Percentiles rank a stretch among this genome's conserved stretches.
phyloP scores from a whole-genome alignment of 2,113 vertebrate species.

The Odocoileus hemionus region DNA sequence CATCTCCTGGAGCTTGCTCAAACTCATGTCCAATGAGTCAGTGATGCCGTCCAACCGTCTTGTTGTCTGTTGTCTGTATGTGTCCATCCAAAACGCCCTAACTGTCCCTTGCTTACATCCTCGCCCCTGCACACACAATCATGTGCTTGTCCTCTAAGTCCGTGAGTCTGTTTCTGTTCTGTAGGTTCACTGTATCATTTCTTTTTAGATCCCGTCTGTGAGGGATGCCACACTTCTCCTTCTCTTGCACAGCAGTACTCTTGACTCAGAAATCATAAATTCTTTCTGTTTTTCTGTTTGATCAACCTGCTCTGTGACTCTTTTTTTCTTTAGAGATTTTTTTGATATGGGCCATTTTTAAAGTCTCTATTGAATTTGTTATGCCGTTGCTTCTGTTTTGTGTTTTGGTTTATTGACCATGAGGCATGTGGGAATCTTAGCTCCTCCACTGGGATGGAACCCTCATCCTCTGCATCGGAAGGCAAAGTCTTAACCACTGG shows the following conservation, averaged over 20 bases:
- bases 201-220: no score
- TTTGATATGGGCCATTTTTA: background rate
- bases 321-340: background rate
- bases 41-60: background rate
- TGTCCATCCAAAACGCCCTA: background rate
- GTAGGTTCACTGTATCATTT: background rate
- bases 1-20: background rate
- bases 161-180: background rate
- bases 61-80: background rate
- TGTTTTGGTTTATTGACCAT: background rate
- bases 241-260: background rate
- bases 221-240: background rate
- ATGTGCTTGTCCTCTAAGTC: background rate
- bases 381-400: background rate
- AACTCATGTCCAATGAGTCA: background rate
- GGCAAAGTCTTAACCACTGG: background rate
- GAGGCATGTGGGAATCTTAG: background rate
- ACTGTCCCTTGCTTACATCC: background rate
- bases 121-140: background rate
- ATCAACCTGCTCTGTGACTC: background rate
- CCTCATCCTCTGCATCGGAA: background rate
- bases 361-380: background rate
- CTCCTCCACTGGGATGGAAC: background rate
- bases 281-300: background rate
- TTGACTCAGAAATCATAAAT: background rate